Evolutionary conservation across 2,888 invertebrate species (phyloP).

Genomic region (Lasioglossum malachurum): DNA sequence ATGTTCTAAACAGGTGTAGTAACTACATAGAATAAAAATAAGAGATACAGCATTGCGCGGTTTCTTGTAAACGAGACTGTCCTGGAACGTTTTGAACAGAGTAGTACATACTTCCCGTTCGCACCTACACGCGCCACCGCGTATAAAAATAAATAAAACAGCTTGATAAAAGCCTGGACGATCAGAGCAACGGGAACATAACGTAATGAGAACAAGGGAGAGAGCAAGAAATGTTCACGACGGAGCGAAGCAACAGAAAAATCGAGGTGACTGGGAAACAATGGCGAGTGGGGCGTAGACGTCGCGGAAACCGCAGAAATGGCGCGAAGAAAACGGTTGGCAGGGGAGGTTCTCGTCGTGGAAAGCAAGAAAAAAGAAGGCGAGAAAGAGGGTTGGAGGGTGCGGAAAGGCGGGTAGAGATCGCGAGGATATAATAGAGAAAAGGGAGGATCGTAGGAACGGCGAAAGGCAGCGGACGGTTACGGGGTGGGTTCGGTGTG

Average conservation of each 20-base stretch:
- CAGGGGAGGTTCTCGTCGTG: slow-evolving; percentile 1
- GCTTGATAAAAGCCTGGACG: background rate
- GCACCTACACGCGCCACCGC: too few relatives aligned
- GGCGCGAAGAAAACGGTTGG: slow-evolving; percentile 16
- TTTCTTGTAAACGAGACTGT: too few relatives aligned
- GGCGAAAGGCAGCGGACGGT: background rate
- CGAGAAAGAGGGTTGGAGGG: slow-evolving; percentile 1
- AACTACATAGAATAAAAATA: too few relatives aligned
- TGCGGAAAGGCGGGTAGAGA: slow-evolving; percentile 21
- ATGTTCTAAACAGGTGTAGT: too few relatives aligned
- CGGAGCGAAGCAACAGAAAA: background rate
- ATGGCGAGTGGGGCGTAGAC: background rate
- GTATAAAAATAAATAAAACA: background rate
- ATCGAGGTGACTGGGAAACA: slow-evolving; percentile 16
- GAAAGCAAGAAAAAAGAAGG: background rate
- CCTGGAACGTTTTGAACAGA: too few relatives aligned
- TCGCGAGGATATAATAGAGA: slow-evolving; percentile 34
- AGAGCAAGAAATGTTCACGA: background rate
- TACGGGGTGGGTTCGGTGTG: background rate
- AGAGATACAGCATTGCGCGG: too few relatives aligned
- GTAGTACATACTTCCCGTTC: too few relatives aligned
- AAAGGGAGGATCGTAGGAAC: slow-evolving; percentile 11
- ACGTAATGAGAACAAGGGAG: background rate
- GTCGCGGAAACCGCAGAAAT: slow-evolving; percentile 24
- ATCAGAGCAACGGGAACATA: background rate